Evolutionary conservation across 1,140 invertebrate genomes (phyloP).

Genomic region (Brachionus asplanchnoidis): DNA sequence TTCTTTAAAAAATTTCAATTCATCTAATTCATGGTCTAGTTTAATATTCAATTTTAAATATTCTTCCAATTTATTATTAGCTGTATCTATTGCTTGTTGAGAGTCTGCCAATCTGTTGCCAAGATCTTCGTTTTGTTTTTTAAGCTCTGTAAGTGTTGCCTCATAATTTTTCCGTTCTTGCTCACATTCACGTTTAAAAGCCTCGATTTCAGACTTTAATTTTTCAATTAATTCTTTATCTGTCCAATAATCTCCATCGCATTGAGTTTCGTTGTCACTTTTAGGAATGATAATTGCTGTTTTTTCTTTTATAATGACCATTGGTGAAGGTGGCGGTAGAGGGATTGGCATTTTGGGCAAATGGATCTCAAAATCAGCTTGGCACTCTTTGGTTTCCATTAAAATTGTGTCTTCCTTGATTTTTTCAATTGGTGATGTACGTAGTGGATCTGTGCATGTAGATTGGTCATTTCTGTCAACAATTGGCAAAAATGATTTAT

Average conservation of each 20-base stretch:
- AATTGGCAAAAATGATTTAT: slow-evolving; percentile 19
- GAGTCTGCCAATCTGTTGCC: neutral
- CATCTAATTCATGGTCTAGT: neutral
- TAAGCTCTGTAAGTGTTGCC: neutral
- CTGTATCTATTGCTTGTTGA: neutral
- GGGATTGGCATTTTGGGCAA: neutral
- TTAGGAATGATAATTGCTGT: neutral
- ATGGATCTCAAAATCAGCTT: neutral
- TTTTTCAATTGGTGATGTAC: neutral
- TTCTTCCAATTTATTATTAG: neutral
- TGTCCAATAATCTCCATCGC: neutral
- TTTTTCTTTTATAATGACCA: slow-evolving; percentile 1
- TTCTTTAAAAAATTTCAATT: neutral
- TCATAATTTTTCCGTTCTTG: neutral
- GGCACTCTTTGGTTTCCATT: neutral
- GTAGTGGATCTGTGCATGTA: neutral
- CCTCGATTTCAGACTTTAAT: neutral
- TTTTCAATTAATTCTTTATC: slow-evolving; percentile 1
- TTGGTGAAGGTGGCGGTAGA: neutral
- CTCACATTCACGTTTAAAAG: neutral
- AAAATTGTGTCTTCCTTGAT: neutral
- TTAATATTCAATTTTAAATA: neutral
- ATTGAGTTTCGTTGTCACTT: slow-evolving; percentile 10
- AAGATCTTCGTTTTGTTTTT: neutral
- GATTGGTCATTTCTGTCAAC: neutral